phyloP scores from a whole-genome alignment of 1,140 invertebrate species.

The Papilio polytes region DNA sequence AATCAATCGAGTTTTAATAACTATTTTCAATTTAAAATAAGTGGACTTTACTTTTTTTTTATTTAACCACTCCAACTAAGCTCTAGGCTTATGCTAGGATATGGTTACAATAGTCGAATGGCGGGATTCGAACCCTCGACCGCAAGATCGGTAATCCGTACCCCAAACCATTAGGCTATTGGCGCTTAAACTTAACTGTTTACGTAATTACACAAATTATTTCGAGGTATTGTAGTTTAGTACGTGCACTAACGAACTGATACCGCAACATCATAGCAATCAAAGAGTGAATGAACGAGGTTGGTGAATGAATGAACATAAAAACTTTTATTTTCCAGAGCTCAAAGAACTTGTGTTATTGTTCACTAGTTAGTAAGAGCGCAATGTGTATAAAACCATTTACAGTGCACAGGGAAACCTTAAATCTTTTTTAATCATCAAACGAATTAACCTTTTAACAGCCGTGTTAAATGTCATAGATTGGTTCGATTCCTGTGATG shows the following conservation, averaged over 20 bases:
- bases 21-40: not conserved
- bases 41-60: too few species aligned
- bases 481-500: not conserved
- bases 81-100: too few species aligned
- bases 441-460: not conserved
- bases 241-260: too few species aligned
- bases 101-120: too few species aligned
- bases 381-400: not conserved
- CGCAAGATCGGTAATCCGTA: too few species aligned
- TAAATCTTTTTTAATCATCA: constrained; percentile 7
- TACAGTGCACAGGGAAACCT: not conserved
- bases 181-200: too few species aligned
- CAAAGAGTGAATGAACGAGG: not conserved
- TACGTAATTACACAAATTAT: too few species aligned
- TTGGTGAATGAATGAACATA: not conserved
- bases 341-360: not conserved
- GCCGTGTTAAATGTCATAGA: not conserved
- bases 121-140: too few species aligned
- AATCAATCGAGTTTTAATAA: not conserved
- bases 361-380: not conserved
- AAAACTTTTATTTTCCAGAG: not conserved
- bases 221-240: too few species aligned
- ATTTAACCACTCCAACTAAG: too few species aligned
- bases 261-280: not conserved
- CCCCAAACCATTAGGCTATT: too few species aligned